phyloP scores from a whole-genome alignment of 1,140 invertebrate species.

The Eurytemora carolleeae region DNA sequence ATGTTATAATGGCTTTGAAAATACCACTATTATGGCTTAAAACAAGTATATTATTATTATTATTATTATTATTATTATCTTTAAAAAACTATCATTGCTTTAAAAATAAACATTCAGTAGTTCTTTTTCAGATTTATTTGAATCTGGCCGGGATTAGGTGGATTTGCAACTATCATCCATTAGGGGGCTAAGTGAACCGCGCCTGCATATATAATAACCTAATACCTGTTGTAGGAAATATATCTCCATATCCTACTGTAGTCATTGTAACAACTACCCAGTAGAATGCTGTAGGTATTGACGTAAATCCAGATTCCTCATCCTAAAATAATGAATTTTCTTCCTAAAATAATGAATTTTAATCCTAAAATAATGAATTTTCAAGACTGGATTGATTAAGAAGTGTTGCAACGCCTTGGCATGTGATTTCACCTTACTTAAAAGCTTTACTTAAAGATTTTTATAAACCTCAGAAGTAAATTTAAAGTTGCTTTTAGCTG shows the following conservation, averaged over 20 bases:
- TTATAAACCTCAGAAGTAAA: no score
- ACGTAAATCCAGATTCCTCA: constrained; percentile 24
- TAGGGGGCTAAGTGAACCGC: no score
- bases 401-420: background rate
- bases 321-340: background rate
- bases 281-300: constrained; percentile 37
- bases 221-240: background rate
- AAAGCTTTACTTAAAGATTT: no score
- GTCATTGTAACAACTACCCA: constrained; percentile 35
- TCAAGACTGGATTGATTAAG: background rate
- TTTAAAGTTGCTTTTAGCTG: no score
- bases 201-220: background rate
- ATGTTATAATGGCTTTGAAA: no score
- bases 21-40: no score
- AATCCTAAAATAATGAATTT: background rate
- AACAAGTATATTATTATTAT: background rate
- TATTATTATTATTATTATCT: background rate
- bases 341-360: background rate
- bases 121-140: background rate
- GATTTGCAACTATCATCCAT: background rate
- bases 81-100: background rate
- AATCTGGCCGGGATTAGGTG: background rate
- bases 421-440: no score
- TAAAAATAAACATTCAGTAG: background rate
- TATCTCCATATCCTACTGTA: constrained; percentile 27